Evolutionary conservation across 2,888 invertebrate species (phyloP), one percentile per base, ranked within the genome.

Genomic region (Cabera pusaria): DNA sequence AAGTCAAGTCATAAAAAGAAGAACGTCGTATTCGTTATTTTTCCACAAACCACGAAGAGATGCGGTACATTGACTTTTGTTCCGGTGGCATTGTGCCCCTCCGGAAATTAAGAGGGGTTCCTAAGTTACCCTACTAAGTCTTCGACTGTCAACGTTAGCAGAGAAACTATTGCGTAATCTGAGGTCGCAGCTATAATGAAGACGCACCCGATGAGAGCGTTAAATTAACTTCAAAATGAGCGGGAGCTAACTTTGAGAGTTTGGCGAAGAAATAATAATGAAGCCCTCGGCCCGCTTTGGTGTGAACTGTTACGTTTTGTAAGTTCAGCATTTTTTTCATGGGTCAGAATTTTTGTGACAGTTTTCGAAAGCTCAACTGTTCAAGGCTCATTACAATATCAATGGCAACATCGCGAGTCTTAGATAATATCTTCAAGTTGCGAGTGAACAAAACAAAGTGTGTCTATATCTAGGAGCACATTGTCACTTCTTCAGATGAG

Each of bases 211-310:
- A 66, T 70, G 67, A 72, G 66, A 64, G 64, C 72, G 69, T 81
- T 80, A 82, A 82, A 83, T 83, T 82, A 83, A 80, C 76, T 82
- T 72, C 70, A 68, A 76, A 78, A 71, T 69, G 74, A 74, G 68
- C 63, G 65, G 26, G 29, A 41, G 28, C 62, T 52, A 67, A 71
- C 72, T 74, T 67, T 46, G 51, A 48, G 60, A 71, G 63, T 72
- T 69, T 56, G 49, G 57, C 49, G 57, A 65, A 71, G 67, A 71
- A 77, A 75, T 75, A 74, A 78, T 79, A 78, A 79, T 73, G 74
- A 73, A 14, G n/a, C 14, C 14, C 14, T 14, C 14, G 4, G 59
- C 56, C 57, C 22, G 41, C 38, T 21, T 38, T 35, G 41, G 52
- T 50, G 45, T 45, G 44, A 48, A 48, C 40, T 31, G 45, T 29